phyloP scores from a whole-genome alignment of 2,113 vertebrate genomes.

The Herpetotheres cachinnans region DNA sequence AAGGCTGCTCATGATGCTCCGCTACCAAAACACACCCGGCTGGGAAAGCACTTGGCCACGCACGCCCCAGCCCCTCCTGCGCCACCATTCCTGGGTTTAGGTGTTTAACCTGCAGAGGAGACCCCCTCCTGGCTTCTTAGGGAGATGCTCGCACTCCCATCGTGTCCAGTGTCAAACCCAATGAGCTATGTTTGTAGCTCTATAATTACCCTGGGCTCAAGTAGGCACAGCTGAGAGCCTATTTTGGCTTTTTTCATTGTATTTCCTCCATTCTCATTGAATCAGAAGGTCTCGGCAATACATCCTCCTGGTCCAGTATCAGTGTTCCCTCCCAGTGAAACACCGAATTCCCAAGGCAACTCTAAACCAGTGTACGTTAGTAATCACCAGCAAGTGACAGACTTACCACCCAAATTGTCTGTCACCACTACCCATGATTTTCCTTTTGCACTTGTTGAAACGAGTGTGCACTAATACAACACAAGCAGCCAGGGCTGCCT shows the following conservation, averaged over 20 bases:
- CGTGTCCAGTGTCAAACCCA: not conserved
- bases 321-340: not conserved
- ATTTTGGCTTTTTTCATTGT: accelerated
- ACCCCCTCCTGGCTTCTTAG: not conserved
- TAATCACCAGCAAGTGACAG: not conserved
- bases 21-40: not conserved
- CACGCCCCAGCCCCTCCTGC: accelerated
- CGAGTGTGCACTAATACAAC: no score
- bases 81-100: accelerated
- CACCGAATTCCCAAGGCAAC: not conserved
- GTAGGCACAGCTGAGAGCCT: not conserved
- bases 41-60: not conserved
- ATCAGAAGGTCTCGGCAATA: not conserved
- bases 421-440: not conserved
- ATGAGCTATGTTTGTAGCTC: accelerated
- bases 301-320: not conserved
- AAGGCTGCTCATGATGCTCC: no score
- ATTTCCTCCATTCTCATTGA: not conserved
- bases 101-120: no score
- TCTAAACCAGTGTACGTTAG: accelerated
- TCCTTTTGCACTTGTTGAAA: not conserved
- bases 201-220: not conserved
- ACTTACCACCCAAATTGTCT: not conserved
- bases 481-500: not conserved
- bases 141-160: accelerated